Evolutionary conservation across 2,113 vertebrate genomes (phyloP).

Genomic region (Coturnix japonica): DNA sequence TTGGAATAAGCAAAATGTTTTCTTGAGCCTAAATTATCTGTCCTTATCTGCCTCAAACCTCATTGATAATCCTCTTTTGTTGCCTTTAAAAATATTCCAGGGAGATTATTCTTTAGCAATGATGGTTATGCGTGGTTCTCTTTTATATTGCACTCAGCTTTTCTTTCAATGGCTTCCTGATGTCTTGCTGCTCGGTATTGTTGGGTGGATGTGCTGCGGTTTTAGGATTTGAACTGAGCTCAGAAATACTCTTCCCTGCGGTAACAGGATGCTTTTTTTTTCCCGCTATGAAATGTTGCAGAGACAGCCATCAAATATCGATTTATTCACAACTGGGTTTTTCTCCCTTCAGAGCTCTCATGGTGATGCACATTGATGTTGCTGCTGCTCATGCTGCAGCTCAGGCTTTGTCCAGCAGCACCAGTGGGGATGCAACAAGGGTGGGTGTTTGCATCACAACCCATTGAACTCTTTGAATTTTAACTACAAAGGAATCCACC

Average conservation of each 20-base stretch:
- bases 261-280: background rate
- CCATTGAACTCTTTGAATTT: background rate
- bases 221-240: background rate
- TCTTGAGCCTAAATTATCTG: background rate
- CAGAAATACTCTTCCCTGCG: background rate
- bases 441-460: background rate
- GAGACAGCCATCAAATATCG: background rate
- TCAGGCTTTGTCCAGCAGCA: background rate
- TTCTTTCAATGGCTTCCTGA: background rate
- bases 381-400: background rate
- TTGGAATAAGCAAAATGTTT: background rate
- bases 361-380: background rate
- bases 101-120: background rate
- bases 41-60: background rate
- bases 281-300: background rate
- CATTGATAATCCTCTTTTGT: background rate
- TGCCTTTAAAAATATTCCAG: background rate
- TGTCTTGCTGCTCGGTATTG: background rate
- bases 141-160: background rate
- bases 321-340: background rate
- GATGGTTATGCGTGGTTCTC: background rate
- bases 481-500: background rate
- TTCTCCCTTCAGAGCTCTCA: background rate
- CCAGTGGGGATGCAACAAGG: accelerated
- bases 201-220: background rate